Percentiles rank a stretch among this genome's conserved stretches.
phyloP scores from a whole-genome alignment of 2,888 invertebrate genomes.

The Rhamnusium bicolor region DNA sequence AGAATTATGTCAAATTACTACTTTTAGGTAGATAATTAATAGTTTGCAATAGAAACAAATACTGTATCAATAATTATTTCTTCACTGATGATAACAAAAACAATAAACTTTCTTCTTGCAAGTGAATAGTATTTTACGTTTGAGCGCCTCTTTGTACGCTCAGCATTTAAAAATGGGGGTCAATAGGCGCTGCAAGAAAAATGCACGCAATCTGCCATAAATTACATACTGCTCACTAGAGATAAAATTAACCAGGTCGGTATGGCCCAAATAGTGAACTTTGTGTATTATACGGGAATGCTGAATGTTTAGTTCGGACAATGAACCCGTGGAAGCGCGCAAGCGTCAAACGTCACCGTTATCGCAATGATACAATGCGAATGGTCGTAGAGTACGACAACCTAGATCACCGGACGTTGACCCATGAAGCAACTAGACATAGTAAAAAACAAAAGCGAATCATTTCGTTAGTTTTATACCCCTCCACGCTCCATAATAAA shows the following conservation, averaged over 20 bases:
- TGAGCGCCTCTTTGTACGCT: neutral
- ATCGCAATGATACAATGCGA: constrained; percentile 59
- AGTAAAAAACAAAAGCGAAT: constrained; percentile 40
- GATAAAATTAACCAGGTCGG: constrained; percentile 52
- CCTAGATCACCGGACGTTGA: constrained; percentile 58
- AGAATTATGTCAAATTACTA: too few species aligned
- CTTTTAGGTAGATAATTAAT: too few species aligned
- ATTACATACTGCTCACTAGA: constrained; percentile 37
- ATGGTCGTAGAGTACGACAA: constrained; percentile 55
- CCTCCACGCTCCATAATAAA: neutral
- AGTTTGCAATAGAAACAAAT: too few species aligned
- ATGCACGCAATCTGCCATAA: constrained; percentile 21
- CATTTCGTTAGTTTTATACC: constrained; percentile 18
- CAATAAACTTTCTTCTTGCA: constrained; percentile 26
- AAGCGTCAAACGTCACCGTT: constrained; percentile 53
- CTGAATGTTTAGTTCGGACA: constrained; percentile 20
- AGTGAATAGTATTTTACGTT: constrained; percentile 27
- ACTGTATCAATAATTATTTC: constrained; percentile 11
- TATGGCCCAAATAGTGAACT: constrained; percentile 59
- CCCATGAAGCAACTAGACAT: constrained; percentile 32
- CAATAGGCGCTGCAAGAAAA: constrained; percentile 15
- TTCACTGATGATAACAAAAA: constrained; percentile 20
- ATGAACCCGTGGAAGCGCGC: constrained; percentile 35
- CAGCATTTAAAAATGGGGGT: constrained; percentile 10
- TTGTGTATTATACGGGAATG: constrained; percentile 48